Evolutionary conservation across 2,113 vertebrate species (phyloP).

Genomic region (Siniperca chuatsi): DNA sequence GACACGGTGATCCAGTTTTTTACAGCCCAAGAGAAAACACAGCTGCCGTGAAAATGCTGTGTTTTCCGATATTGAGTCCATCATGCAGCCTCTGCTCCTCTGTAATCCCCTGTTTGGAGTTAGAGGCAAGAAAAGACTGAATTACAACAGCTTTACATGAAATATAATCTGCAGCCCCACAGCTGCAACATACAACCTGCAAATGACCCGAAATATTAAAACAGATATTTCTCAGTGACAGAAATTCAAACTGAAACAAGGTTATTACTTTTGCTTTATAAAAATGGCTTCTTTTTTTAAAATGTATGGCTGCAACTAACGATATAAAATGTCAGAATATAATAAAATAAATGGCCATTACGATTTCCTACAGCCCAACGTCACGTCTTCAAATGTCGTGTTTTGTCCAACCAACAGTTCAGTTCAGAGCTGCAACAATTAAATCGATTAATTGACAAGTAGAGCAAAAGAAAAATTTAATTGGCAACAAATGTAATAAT

Average conservation of each 20-base stretch:
- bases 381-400: background rate
- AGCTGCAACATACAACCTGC: slow-evolving; percentile 27
- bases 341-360: too few species aligned
- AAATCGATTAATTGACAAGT: background rate
- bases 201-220: slow-evolving; percentile 22
- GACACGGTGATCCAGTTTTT: slow-evolving; percentile 8
- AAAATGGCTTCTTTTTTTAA: too few species aligned
- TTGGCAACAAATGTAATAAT: too few species aligned
- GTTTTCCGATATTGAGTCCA: slow-evolving; percentile 27
- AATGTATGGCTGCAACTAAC: background rate
- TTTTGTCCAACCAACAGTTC: background rate
- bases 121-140: slow-evolving; percentile 22
- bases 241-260: background rate
- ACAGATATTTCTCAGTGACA: slow-evolving; percentile 8
- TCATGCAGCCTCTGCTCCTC: slow-evolving; percentile 19
- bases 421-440: background rate
- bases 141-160: slow-evolving; percentile 37
- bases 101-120: slow-evolving; percentile 39
- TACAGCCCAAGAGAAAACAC: slow-evolving; percentile 3
- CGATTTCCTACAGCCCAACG: too few species aligned
- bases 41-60: slow-evolving; percentile 15
- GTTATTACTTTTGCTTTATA: background rate
- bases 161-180: slow-evolving; percentile 39
- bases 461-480: background rate
- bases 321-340: too few species aligned